Evolutionary conservation across 2,888 invertebrate species (phyloP), one percentile per base, ranked within the genome.

Genomic region (Nomada fabriciana): DNA sequence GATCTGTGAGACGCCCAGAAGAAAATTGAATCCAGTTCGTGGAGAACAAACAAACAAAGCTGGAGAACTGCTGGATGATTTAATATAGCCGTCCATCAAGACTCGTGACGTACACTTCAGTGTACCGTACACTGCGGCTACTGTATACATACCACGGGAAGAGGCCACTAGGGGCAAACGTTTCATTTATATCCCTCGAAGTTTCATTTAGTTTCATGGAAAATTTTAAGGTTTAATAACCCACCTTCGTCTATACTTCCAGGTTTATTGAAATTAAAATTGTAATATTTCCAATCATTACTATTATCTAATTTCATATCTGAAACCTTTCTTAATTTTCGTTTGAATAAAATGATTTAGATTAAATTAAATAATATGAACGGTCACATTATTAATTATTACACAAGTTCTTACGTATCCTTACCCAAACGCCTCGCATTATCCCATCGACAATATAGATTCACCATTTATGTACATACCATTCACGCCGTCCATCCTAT

Each of bases 1-100:
- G 91, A 91, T 90, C 89, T 88, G 87, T 86, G 90, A 91, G 86
- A 87, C 89, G 90, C 87, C 88, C 83, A 65, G 87, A 81, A 90
- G 88, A 89, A 91, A 93, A 93, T 92, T 92, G 92, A 93, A 92
- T 91, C 88, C 88, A 88, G 87, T 89, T 90, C 88, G 88, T 55
- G 76, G 67, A 86, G 87, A 83, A 88, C 90, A 90, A 90, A 90
- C 90, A 88, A n/a, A n/a, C n/a, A n/a, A n/a, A n/a, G 83, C 79
- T 83, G 85, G 81, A 84, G 85, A 87, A 81, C 69, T 78, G 77
- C 68, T 75, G 84, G 87, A 90, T 86, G 89, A 89, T 91, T 92
- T 91, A 92, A 92, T 90, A 89, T 84, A 86, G 88, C 89, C 91
- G 92, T 91, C 91, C 90, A 89, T 91, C 90, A 90, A 80, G 86